A percentile compares a stretch with the other conserved stretches of the same genome.
Conservation (phyloP, 2,888 invertebrate genomes). For the Brachyptera putata region DNA sequence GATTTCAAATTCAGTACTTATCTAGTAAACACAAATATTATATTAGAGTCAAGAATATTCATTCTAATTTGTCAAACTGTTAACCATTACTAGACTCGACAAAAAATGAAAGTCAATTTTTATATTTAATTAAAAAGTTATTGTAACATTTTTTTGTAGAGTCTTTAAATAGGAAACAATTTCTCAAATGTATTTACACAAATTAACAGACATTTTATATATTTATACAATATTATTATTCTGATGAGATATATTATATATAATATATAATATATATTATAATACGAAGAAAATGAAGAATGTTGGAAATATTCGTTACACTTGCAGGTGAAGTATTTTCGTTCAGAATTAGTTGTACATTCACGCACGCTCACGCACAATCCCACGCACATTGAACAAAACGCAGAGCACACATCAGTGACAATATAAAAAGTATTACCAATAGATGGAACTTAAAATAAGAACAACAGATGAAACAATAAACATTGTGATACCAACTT, state of each 20-base stretch:
- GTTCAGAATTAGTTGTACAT: neutral
- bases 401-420: neutral
- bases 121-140: neutral
- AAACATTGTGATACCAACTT: neutral
- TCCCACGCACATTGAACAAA: neutral
- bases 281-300: neutral
- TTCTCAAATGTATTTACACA: too few relatives aligned
- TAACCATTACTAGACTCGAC: neutral
- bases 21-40: neutral
- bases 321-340: neutral
- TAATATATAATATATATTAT: too few relatives aligned
- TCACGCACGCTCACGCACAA: neutral
- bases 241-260: too few relatives aligned
- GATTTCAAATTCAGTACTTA: neutral
- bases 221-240: too few relatives aligned
- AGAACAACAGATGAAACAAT: neutral
- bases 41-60: neutral
- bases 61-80: neutral
- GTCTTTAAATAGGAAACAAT: neutral
- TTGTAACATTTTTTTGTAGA: neutral
- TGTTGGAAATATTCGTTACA: neutral
- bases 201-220: too few relatives aligned
- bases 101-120: neutral
- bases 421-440: neutral
- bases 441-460: neutral